A percentile compares a stretch with the other conserved stretches of the same genome.
Evolutionary conservation across 2,797 vertebrate species (phyloP).

Genomic region (Avahi laniger): DNA sequence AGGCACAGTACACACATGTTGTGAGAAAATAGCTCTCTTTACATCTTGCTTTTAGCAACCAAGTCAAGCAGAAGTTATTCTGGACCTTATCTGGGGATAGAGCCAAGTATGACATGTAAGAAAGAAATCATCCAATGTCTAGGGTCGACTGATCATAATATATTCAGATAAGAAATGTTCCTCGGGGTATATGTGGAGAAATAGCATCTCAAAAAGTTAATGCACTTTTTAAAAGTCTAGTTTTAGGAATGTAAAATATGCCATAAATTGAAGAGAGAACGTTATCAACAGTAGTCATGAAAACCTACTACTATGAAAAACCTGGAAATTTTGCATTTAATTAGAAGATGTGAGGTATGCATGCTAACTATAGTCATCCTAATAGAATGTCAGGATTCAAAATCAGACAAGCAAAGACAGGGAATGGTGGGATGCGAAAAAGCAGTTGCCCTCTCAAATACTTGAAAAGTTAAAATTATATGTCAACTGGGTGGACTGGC

Average conservation of each 20-base stretch:
- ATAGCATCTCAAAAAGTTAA: constrained; percentile 78
- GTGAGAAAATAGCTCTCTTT: constrained; percentile 15
- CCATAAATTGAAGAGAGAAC: constrained; percentile 78
- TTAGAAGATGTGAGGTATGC: constrained; percentile 70
- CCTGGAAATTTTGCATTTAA: constrained; percentile 75
- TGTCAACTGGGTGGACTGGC: constrained; percentile 70
- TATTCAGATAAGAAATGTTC: constrained; percentile 81
- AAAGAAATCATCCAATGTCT: constrained; percentile 64
- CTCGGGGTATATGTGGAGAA: constrained; percentile 67
- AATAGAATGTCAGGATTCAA: constrained; percentile 61
- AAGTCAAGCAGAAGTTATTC: constrained; percentile 42
- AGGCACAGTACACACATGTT: not conserved
- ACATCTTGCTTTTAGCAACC: constrained; percentile 33
- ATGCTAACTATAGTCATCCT: constrained; percentile 66
- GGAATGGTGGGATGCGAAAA: constrained; percentile 68
- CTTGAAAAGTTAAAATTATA: constrained; percentile 79
- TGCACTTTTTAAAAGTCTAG: constrained; percentile 56
- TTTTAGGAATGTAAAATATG: constrained; percentile 76
- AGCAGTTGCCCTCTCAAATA: constrained; percentile 67
- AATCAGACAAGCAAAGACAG: constrained; percentile 64
- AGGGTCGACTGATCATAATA: constrained; percentile 73
- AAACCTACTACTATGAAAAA: constrained; percentile 69
- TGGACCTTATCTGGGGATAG: constrained; percentile 44
- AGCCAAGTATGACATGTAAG: constrained; percentile 38
- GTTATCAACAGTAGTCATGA: constrained; percentile 76